Conservation (phyloP, 2,888 invertebrate species). For the Himalopsyche tibetana region DNA sequence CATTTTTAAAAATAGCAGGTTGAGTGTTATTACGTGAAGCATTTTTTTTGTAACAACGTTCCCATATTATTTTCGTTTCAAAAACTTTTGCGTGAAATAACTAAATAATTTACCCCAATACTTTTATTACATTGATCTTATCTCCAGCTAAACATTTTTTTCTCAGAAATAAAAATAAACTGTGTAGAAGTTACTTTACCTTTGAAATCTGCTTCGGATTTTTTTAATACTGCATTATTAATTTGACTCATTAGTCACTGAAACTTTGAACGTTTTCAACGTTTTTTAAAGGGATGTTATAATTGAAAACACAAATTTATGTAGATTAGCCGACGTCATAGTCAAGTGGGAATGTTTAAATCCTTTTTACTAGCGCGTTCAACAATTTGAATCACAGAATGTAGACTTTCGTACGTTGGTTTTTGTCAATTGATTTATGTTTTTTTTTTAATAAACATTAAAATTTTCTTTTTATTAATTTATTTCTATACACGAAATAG, state of each 20-base stretch:
- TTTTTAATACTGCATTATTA: background rate
- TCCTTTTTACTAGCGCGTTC: too few relatives aligned
- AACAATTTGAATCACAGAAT: too few relatives aligned
- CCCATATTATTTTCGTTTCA: slow-evolving; percentile 46
- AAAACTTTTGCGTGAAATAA: slow-evolving; percentile 7
- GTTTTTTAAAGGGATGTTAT: too few relatives aligned
- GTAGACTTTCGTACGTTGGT: too few relatives aligned
- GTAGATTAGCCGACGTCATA: too few relatives aligned
- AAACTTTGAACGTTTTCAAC: background rate
- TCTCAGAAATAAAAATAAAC: background rate
- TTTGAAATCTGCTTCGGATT: background rate
- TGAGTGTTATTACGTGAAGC: background rate
- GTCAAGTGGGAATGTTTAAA: too few relatives aligned
- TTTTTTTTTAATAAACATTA: too few relatives aligned
- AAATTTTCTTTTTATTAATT: too few relatives aligned
- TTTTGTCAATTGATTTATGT: too few relatives aligned
- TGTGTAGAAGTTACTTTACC: background rate
- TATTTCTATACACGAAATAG: too few relatives aligned
- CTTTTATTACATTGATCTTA: slow-evolving; percentile 2
- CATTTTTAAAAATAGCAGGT: background rate
- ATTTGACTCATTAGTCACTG: background rate
- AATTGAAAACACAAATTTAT: too few relatives aligned
- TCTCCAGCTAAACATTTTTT: background rate
- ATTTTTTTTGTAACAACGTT: slow-evolving; percentile 44
- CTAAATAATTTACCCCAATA: slow-evolving; percentile 17